Percentiles rank a stretch among this genome's conserved stretches.
Conservation (phyloP, 2,888 invertebrate species). For the Galeruca laticollis region DNA sequence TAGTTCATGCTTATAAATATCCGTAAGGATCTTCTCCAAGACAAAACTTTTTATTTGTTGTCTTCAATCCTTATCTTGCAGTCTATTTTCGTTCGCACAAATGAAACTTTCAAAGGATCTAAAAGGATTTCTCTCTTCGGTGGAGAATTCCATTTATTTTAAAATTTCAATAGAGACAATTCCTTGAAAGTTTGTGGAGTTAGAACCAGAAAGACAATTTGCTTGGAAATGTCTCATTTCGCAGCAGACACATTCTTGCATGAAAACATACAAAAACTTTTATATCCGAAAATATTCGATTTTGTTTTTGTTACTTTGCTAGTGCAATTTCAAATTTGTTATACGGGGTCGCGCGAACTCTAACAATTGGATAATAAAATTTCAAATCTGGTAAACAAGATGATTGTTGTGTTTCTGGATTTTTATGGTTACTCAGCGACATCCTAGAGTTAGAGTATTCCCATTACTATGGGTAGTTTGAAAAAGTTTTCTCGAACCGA, state of each 20-base stretch:
- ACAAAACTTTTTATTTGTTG: too few relatives aligned
- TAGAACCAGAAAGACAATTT: slow-evolving; percentile 53
- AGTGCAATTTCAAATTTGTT: slow-evolving; percentile 47
- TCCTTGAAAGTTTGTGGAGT: slow-evolving; percentile 19
- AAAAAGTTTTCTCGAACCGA: not conserved
- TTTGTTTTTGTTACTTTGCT: slow-evolving; percentile 48
- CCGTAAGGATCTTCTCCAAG: too few relatives aligned
- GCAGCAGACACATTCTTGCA: slow-evolving; percentile 60
- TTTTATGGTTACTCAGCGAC: not conserved
- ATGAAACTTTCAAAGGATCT: slow-evolving; percentile 21
- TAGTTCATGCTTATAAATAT: too few relatives aligned
- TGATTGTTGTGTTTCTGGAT: slow-evolving; percentile 10
- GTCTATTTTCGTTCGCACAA: not conserved
- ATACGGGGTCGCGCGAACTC: slow-evolving; percentile 34
- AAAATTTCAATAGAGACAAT: slow-evolving; percentile 32
- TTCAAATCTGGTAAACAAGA: slow-evolving; percentile 19
- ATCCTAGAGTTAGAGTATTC: too few relatives aligned
- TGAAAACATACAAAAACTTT: slow-evolving; percentile 55
- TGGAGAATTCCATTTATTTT: slow-evolving; percentile 19
- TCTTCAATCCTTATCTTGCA: not conserved
- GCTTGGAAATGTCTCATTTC: slow-evolving; percentile 64
- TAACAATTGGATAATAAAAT: slow-evolving; percentile 27
- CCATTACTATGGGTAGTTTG: not conserved
- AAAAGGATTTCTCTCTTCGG: slow-evolving; percentile 20
- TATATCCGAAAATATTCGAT: slow-evolving; percentile 57